These are phyloP conservation scores for Drosophila anomalata DNA, from an alignment of 2,888 invertebrate genomes.

Conservation along the genomic window DNA sequence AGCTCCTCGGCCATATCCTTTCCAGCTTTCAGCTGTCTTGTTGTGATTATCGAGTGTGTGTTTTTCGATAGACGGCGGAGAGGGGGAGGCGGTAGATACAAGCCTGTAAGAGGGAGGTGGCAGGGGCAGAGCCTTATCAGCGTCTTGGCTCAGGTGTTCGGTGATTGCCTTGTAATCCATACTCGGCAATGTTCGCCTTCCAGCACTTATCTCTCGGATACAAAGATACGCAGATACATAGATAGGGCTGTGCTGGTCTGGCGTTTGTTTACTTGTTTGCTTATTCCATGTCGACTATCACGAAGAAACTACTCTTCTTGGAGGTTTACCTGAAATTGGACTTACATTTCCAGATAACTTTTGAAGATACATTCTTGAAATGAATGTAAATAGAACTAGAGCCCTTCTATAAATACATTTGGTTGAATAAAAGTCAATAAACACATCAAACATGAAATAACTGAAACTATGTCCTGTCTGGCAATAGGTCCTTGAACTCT, in stretches of 20 bases:
- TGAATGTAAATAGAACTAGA: not conserved
- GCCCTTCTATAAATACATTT: too few relatives aligned
- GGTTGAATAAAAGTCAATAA: not conserved
- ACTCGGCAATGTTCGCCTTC: constrained; percentile 11
- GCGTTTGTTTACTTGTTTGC: constrained; percentile 37
- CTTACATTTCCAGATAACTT: not conserved
- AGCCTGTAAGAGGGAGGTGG: constrained; percentile 2
- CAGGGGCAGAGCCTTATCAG: constrained; percentile 47
- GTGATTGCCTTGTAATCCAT: constrained; percentile 40
- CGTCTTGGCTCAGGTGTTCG: constrained; percentile 52
- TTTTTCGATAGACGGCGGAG: not conserved
- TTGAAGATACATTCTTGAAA: not conserved
- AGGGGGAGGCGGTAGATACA: constrained; percentile 8
- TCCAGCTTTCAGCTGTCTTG: constrained; percentile 38
- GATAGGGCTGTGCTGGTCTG: constrained; percentile 25
- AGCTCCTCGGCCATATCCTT: constrained; percentile 12
- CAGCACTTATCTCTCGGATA: not conserved
- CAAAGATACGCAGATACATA: constrained; percentile 14
- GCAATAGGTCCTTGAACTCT: not conserved
- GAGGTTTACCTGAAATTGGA: constrained; percentile 22
- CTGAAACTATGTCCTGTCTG: not conserved
- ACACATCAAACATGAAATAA: not conserved
- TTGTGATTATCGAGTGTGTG: constrained; percentile 42
- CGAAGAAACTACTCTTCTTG: not conserved
- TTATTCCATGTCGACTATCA: constrained; percentile 19